Conservation (phyloP, 2,797 vertebrate genomes). For the Siniperca obscura region DNA sequence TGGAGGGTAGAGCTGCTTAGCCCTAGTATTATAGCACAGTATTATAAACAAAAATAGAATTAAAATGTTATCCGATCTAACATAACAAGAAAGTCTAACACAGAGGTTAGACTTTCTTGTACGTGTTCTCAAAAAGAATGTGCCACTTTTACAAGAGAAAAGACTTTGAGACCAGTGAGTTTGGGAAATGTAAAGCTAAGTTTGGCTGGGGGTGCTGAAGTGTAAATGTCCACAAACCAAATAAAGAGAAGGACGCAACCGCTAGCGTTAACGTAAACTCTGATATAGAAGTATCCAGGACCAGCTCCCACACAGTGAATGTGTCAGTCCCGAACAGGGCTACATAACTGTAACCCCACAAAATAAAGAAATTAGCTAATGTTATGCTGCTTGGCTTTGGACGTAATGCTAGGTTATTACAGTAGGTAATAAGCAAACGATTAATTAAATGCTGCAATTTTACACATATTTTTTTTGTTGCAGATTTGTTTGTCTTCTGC, state of each 20-base stretch:
- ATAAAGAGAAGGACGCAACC: neutral
- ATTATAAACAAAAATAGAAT: neutral
- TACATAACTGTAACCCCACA: neutral
- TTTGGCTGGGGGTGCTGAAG: neutral
- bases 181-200: neutral
- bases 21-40: neutral
- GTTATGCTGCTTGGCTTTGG: neutral
- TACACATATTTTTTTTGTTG: neutral
- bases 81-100: neutral
- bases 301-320: neutral
- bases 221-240: neutral
- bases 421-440: neutral
- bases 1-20: neutral
- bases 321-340: neutral
- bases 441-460: neutral
- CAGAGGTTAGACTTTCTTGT: neutral
- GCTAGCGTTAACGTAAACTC: neutral
- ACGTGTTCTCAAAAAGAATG: too few species aligned
- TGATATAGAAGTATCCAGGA: neutral
- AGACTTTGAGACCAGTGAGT: neutral
- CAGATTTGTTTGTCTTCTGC: neutral
- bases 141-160: conserved; percentile 2
- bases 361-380: neutral
- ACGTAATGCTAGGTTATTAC: neutral
- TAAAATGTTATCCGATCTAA: neutral